Base-by-base conservation (phyloP, 2,888 invertebrate genomes). In the Beris chalybata region DNA sequence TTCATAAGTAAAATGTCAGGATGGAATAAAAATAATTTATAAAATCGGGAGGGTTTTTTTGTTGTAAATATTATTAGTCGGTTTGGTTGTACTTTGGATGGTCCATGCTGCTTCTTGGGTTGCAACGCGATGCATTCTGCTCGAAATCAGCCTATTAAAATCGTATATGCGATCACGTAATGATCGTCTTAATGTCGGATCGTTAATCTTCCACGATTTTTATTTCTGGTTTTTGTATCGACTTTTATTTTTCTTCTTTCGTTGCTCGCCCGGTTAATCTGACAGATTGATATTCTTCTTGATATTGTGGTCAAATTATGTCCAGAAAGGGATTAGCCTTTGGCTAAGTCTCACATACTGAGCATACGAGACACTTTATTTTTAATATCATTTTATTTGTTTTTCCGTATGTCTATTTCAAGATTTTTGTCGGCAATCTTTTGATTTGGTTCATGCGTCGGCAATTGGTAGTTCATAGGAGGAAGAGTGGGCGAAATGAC, bases 221-320 rank as follows among this genome's bases (percentile, higher is more conserved):
- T 61, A 50, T 61, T 61, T 61, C 61, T 61, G 61, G 61, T 52
- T 61, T 52, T 50, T 43, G 52, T 52, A 50, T 50, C 32, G 50
- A 50, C 22, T 56, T 61, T 52, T 50, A 5, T 29, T 50, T 38
- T 38, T 15, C 22, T 54, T 54, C 12, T 53, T n/a, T n/a, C 53
- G 12, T 32, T 52, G 52, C 61, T 50, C 50, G 38, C 22, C 52
- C 56, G 12, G 11, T 38, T 64, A 64, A 56, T 55, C 64, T 64
- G 64, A 64, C 64, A 64, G 56, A 64, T 64, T 64, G 64, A 56
- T 64, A 64, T 64, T 56, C 56, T 48, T 64, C 64, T 50, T 45
- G 55, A 55, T 64, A 64, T 47, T 64, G 55, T 55, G 54, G 64
- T 64, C 64, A 64, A 64, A 64, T 64, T 64, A 64, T 64, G 48